Conservation (phyloP, 2,797 vertebrate species). For the Heliangelus exortis region DNA sequence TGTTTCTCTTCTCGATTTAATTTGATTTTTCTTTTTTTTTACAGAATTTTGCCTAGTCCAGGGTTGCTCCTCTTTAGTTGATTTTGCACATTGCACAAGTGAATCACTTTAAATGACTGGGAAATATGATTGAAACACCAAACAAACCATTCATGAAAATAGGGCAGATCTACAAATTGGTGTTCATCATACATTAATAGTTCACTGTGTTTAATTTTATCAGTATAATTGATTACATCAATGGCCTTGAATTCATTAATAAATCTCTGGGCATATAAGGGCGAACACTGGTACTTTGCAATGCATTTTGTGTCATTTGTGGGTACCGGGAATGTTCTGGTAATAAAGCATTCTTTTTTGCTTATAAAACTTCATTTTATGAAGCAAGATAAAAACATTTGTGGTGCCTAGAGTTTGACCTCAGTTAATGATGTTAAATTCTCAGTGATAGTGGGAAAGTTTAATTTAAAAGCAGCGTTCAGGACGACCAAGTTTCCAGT, state of each 20-base stretch:
- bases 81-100: neutral
- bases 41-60: neutral
- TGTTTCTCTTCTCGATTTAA: neutral
- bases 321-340: neutral
- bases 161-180: neutral
- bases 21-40: neutral
- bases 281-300: neutral
- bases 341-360: neutral
- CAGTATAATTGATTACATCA: neutral
- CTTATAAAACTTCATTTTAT: constrained; percentile 10
- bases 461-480: constrained; percentile 21
- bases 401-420: neutral
- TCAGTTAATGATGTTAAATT: constrained; percentile 14
- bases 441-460: neutral
- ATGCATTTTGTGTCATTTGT: neutral
- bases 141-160: neutral
- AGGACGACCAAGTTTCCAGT: neutral
- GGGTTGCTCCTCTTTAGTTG: neutral
- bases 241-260: constrained; percentile 20
- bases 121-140: neutral
- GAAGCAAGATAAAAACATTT: neutral
- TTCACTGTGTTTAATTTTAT: neutral
- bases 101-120: neutral
- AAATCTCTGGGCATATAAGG: neutral
- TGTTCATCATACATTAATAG: neutral